Percentiles rank a stretch among this genome's conserved stretches.
These are phyloP conservation scores for Girardinus metallicus DNA, from an alignment of 2,797 vertebrate species.

Conservation along the genomic window DNA sequence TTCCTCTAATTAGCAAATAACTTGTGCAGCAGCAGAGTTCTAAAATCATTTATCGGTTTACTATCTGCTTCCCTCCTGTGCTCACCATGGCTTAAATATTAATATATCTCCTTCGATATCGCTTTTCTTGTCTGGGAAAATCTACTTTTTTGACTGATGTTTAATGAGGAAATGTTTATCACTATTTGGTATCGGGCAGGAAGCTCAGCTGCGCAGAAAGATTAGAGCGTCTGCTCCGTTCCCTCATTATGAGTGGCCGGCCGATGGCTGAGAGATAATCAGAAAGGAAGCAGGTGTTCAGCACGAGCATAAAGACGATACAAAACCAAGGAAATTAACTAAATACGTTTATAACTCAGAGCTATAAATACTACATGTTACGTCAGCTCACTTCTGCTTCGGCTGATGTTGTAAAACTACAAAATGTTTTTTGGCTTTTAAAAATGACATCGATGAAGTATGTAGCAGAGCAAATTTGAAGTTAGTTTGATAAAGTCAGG, in stretches of 20 bases:
- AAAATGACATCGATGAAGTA: background rate
- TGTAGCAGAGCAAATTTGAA: background rate
- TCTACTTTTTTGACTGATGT: conserved; percentile 50
- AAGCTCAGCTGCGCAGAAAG: conserved; percentile 55
- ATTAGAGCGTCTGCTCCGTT: conserved; percentile 62
- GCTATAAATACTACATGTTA: too few relatives aligned
- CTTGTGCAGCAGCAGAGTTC: background rate
- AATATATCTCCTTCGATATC: conserved; percentile 33
- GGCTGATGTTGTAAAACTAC: background rate
- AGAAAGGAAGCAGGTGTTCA: conserved; percentile 54
- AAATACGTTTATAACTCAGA: background rate
- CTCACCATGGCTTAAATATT: background rate
- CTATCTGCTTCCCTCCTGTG: background rate
- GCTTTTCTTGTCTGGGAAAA: conserved; percentile 30
- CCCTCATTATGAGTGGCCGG: conserved; percentile 47
- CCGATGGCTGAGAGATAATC: conserved; percentile 31
- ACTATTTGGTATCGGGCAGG: conserved; percentile 55
- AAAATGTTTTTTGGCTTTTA: background rate
- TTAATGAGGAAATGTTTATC: conserved; percentile 58
- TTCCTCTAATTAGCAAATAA: conserved; percentile 13
- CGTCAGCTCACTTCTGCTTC: too few relatives aligned
- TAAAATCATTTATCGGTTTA: conserved; percentile 1
- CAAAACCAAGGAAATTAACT: conserved; percentile 9
- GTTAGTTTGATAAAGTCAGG: too few relatives aligned
- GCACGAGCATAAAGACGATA: background rate